A percentile compares a stretch with the other conserved stretches of the same genome.
Conservation (phyloP, 2,888 invertebrate genomes). For the Phyllotreta cruciferae region DNA sequence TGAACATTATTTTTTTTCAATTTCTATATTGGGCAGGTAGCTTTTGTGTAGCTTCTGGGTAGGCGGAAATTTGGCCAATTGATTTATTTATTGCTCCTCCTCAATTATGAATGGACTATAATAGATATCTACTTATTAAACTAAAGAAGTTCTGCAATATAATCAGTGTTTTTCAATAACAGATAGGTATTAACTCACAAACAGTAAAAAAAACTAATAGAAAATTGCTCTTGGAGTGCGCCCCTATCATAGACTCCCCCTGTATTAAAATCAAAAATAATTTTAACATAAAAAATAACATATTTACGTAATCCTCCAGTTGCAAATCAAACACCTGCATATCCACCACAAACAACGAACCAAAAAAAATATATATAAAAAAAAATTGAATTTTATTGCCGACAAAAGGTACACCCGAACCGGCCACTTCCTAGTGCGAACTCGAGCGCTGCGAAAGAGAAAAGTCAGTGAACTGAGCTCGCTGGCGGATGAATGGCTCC, state of each 20-base stretch:
- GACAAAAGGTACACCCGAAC: neutral
- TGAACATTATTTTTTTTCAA: too few species aligned
- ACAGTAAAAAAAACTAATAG: neutral
- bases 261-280: slow-evolving; percentile 6
- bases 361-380: slow-evolving; percentile 20
- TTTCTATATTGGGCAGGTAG: too few species aligned
- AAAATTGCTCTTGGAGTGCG: neutral
- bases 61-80: too few species aligned
- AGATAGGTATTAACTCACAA: too few species aligned
- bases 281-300: slow-evolving; percentile 24
- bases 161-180: too few species aligned
- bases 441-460: slow-evolving; percentile 7
- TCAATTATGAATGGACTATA: too few species aligned
- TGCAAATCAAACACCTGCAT: slow-evolving; percentile 56
- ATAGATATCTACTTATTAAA: too few species aligned
- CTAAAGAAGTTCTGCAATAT: too few species aligned
- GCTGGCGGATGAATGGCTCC: slow-evolving; percentile 10
- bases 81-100: too few species aligned
- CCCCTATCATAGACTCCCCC: neutral
- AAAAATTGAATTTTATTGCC: neutral
- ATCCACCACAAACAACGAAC: slow-evolving; percentile 29
- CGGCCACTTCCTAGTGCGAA: slow-evolving; percentile 16
- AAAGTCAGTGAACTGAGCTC: slow-evolving; percentile 22
- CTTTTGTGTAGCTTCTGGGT: too few species aligned
- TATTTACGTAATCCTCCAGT: slow-evolving; percentile 54